phyloP scores from a whole-genome alignment of 2,113 vertebrate species.

The Centropus bengalensis region DNA sequence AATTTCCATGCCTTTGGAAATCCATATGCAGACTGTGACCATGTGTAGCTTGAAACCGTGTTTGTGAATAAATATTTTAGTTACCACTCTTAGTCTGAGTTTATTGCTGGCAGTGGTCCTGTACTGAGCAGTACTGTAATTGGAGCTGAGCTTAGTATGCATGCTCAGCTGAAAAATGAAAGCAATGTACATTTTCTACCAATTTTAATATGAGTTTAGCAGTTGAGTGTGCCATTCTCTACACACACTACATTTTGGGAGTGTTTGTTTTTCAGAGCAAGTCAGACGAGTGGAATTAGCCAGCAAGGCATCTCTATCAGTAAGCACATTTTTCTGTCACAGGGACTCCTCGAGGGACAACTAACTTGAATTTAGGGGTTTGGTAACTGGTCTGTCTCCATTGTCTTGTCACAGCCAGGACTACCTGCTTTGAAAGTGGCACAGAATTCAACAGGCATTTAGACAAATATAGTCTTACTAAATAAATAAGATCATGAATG shows the following conservation, averaged over 20 bases:
- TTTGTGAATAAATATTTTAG: constrained; percentile 25
- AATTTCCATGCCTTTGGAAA: neutral
- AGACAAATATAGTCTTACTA: neutral
- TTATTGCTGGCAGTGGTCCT: neutral
- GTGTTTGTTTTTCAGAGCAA: neutral
- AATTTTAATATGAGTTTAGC: neutral
- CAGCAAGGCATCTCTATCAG: neutral
- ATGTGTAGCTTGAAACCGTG: neutral
- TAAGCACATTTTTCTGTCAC: neutral
- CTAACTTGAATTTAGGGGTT: neutral
- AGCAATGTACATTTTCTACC: neutral
- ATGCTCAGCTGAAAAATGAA: neutral
- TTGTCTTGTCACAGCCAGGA: neutral
- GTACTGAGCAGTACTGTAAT: neutral
- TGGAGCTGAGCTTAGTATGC: neutral
- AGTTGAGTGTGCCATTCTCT: neutral
- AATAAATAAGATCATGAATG: neutral
- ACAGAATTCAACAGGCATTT: neutral
- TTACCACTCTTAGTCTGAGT: neutral
- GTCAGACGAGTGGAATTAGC: neutral
- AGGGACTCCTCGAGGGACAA: neutral
- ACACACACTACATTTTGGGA: neutral
- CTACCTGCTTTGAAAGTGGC: neutral
- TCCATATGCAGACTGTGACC: neutral
- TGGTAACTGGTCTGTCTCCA: neutral